A percentile compares a stretch with the other conserved stretches of the same genome.
Evolutionary conservation across 1,140 invertebrate genomes (phyloP).

Genomic region (Meteorus sp.): DNA sequence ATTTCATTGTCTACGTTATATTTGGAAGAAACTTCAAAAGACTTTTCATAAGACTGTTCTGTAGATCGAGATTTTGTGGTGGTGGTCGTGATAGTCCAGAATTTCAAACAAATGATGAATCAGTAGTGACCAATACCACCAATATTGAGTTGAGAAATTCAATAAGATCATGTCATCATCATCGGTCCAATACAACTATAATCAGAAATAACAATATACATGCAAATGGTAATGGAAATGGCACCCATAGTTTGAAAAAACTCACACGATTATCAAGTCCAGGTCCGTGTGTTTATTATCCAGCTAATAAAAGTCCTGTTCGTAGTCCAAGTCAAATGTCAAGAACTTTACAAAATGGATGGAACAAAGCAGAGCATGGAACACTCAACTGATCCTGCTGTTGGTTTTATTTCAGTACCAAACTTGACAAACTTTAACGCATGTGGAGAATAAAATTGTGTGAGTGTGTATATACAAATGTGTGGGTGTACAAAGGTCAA

Average conservation of each 20-base stretch:
- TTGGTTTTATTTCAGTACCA: background rate
- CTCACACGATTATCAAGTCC: constrained; percentile 57
- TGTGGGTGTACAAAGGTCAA: too few species aligned
- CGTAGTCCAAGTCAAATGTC: constrained; percentile 44
- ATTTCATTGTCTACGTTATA: constrained; percentile 96
- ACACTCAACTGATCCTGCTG: constrained; percentile 26
- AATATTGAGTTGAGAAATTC: constrained; percentile 63
- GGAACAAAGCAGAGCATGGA: constrained; percentile 34
- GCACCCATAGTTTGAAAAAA: constrained; percentile 45
- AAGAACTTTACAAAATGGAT: constrained; percentile 37
- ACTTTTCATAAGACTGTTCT: constrained; percentile 86
- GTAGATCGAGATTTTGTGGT: constrained; percentile 63
- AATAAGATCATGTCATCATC: constrained; percentile 60
- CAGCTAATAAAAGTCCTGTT: constrained; percentile 45
- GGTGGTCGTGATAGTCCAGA: constrained; percentile 70
- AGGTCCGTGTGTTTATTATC: constrained; percentile 71
- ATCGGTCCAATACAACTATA: constrained; percentile 65
- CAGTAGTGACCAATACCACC: constrained; percentile 74
- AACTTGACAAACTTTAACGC: too few species aligned
- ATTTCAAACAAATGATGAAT: constrained; percentile 75
- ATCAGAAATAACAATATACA: constrained; percentile 56
- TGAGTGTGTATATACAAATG: too few species aligned
- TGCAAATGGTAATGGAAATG: constrained; percentile 47
- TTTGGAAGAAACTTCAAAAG: constrained; percentile 96
- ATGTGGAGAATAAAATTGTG: background rate